phyloP scores from a whole-genome alignment of 2,888 invertebrate genomes.

The Caenorhabditis sinica region DNA sequence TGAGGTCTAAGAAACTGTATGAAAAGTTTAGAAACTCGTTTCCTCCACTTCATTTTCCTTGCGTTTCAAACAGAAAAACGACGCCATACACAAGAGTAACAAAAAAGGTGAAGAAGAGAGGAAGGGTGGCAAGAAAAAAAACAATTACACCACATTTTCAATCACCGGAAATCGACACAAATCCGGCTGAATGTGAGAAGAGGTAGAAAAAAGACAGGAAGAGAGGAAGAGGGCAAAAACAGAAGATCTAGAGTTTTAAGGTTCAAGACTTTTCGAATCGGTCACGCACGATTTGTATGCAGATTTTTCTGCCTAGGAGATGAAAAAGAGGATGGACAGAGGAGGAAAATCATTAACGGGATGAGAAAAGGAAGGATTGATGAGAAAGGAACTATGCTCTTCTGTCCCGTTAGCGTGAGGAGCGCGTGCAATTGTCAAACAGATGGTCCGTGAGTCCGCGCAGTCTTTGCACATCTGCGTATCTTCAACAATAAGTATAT shows the following conservation, averaged over 20 bases:
- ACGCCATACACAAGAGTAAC: constrained; percentile 15
- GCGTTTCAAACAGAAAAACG: neutral
- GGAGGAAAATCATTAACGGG: constrained; percentile 49
- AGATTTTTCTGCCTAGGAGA: constrained; percentile 24
- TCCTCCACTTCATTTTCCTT: constrained; percentile 24
- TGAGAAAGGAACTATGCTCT: constrained; percentile 54
- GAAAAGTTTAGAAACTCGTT: constrained; percentile 41
- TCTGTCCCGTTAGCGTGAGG: constrained; percentile 12
- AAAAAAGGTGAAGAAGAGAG: constrained; percentile 10
- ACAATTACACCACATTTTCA: constrained; percentile 63
- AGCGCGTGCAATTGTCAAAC: constrained; percentile 51
- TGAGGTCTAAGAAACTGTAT: constrained; percentile 21
- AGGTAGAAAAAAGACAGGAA: constrained; percentile 24
- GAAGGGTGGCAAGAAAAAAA: constrained; percentile 35
- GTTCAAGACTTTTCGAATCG: constrained; percentile 55
- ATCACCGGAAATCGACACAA: constrained; percentile 63
- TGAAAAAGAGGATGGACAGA: neutral
- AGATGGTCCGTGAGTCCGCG: constrained; percentile 53
- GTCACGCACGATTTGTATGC: constrained; percentile 61
- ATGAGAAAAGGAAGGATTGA: constrained; percentile 15
- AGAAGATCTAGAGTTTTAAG: neutral
- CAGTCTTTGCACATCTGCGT: constrained; percentile 61
- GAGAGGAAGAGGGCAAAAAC: constrained; percentile 3
- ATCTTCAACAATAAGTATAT: constrained; percentile 59
- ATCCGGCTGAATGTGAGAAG: constrained; percentile 40